phyloP scores from a whole-genome alignment of 2,797 vertebrate genomes.

The Sandelia bainsii region DNA sequence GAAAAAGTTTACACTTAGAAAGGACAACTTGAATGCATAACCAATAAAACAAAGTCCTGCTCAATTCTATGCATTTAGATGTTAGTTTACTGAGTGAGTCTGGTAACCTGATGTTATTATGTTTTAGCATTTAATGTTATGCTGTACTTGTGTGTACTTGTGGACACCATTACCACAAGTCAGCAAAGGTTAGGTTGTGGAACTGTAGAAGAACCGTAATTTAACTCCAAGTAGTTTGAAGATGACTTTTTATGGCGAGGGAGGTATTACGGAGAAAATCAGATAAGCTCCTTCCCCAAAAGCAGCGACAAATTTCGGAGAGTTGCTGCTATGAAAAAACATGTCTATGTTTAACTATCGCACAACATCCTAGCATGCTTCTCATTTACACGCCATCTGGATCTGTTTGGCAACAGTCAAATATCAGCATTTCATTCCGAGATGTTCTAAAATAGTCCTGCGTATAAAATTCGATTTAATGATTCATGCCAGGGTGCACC shows the following conservation, averaged over 20 bases:
- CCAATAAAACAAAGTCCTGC: neutral
- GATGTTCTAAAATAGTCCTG: slow-evolving; percentile 56
- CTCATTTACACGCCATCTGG: slow-evolving; percentile 37
- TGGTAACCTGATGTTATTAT: neutral
- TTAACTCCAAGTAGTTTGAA: slow-evolving; percentile 45
- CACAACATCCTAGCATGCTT: slow-evolving; percentile 9
- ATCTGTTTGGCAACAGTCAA: slow-evolving; percentile 42
- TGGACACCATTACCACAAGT: neutral
- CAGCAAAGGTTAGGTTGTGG: neutral
- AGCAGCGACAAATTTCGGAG: slow-evolving; percentile 41
- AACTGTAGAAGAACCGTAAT: slow-evolving; percentile 5
- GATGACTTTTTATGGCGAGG: slow-evolving; percentile 37
- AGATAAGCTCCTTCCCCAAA: slow-evolving; percentile 56
- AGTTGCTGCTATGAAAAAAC: slow-evolving; percentile 32
- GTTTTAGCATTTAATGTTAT: slow-evolving; percentile 14
- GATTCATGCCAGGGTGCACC: slow-evolving; percentile 34
- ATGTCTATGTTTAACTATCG: slow-evolving; percentile 29
- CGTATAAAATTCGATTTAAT: slow-evolving; percentile 55
- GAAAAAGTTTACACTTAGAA: neutral
- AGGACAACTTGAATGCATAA: too few relatives aligned
- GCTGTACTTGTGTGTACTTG: neutral
- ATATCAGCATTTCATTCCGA: slow-evolving; percentile 33
- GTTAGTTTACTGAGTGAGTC: neutral
- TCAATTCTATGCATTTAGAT: neutral
- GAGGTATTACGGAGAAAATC: slow-evolving; percentile 40